phyloP scores from a whole-genome alignment of 2,797 vertebrate genomes.

The Onychomys torridus region DNA sequence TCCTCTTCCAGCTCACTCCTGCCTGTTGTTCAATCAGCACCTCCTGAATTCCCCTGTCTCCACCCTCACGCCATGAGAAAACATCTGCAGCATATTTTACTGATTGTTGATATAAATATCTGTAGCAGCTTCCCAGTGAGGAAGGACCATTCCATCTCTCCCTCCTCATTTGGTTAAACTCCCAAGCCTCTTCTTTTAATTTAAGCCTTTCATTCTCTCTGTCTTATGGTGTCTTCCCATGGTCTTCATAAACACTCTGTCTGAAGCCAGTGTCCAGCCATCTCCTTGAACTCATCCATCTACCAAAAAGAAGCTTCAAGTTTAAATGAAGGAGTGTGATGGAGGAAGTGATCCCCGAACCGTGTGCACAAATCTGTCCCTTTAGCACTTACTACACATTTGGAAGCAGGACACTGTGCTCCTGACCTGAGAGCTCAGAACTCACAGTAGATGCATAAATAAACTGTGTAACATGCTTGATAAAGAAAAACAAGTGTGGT shows the following conservation, averaged over 20 bases:
- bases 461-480: neutral
- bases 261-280: neutral
- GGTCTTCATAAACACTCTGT: neutral
- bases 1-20: neutral
- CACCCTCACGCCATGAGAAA: neutral
- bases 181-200: neutral
- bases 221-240: neutral
- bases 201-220: neutral
- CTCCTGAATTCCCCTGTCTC: neutral
- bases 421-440: neutral
- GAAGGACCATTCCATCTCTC: neutral
- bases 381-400: neutral
- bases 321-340: neutral
- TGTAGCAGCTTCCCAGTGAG: neutral
- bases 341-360: neutral
- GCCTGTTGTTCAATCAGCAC: neutral
- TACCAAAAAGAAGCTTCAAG: constrained; percentile 35
- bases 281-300: neutral
- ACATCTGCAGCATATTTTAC: neutral
- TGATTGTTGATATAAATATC: neutral
- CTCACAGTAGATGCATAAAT: neutral
- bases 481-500: neutral
- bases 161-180: neutral
- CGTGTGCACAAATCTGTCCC: neutral
- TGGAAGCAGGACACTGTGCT: neutral